A percentile compares a stretch with the other conserved stretches of the same genome.
Conservation (phyloP, 2,797 vertebrate species). For the Poecilia wingei region DNA sequence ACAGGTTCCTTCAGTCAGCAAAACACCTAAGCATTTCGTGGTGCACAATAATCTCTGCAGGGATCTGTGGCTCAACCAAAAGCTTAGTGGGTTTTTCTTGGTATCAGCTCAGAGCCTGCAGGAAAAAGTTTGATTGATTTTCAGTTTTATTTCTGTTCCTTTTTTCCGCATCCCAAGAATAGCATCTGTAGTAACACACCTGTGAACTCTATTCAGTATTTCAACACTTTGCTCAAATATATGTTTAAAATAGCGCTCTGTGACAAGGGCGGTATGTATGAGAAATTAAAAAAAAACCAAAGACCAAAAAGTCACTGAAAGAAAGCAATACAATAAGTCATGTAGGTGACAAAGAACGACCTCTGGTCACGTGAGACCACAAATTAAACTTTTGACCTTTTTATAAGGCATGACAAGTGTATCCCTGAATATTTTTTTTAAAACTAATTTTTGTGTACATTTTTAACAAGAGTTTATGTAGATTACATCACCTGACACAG, state of each 20-base stretch:
- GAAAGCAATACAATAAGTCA: background rate
- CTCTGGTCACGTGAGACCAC: background rate
- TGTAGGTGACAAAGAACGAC: background rate
- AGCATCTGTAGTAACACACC: constrained; percentile 3
- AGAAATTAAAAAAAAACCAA: background rate
- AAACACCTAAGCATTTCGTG: constrained; percentile 35
- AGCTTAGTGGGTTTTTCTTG: constrained; percentile 23
- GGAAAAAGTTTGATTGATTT: constrained; percentile 31
- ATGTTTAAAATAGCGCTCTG: background rate
- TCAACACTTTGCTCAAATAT: background rate
- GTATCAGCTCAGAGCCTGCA: constrained; percentile 16
- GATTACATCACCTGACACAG: background rate
- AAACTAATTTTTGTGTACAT: background rate
- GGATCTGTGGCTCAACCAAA: constrained; percentile 42
- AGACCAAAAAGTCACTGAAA: background rate
- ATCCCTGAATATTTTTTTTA: background rate
- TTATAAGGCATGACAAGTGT: background rate
- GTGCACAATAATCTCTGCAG: constrained; percentile 36
- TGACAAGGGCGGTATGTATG: background rate
- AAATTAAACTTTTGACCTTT: background rate
- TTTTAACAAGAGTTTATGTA: background rate
- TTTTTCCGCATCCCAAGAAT: constrained; percentile 7
- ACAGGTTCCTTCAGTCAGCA: constrained; percentile 36
- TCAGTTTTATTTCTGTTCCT: background rate
- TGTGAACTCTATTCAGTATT: background rate